Percentiles rank a stretch among this genome's conserved stretches.
These are phyloP conservation scores for Dinocampus coccinellae DNA, from an alignment of 2,888 invertebrate genomes.

Conservation along the genomic window DNA sequence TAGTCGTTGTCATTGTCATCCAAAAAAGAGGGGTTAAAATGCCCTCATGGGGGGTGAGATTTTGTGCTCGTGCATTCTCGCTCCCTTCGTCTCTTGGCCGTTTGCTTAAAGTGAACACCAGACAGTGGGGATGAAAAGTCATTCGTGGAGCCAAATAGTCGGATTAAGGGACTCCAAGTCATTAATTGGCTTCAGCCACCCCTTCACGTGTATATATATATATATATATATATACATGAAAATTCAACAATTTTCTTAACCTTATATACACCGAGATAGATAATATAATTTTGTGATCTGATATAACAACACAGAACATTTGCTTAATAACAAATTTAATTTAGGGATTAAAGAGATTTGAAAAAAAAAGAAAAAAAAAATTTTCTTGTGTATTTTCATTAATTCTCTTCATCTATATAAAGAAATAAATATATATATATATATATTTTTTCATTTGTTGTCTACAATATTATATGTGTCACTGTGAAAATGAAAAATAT, in stretches of 20 bases:
- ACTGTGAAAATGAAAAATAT: too few species aligned
- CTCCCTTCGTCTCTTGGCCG: constrained; percentile 37
- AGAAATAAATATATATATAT: too few species aligned
- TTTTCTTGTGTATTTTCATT: too few species aligned
- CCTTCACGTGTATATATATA: background rate
- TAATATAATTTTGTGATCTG: background rate
- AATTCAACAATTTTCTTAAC: constrained; percentile 8
- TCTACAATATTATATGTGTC: too few species aligned
- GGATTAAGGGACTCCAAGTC: constrained; percentile 64
- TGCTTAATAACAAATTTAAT: background rate
- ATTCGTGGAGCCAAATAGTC: constrained; percentile 65
- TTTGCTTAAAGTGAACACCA: background rate
- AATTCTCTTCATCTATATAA: too few species aligned
- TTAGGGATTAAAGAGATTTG: too few species aligned
- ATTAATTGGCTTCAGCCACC: constrained; percentile 56
- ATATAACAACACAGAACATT: background rate
- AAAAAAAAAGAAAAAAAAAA: too few species aligned
- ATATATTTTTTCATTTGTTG: too few species aligned
- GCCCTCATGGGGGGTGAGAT: constrained; percentile 56
- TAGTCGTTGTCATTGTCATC: constrained; percentile 33
- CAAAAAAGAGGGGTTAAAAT: constrained; percentile 51
- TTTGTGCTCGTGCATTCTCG: constrained; percentile 58
- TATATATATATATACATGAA: constrained; percentile 11
- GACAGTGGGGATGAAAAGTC: constrained; percentile 61
- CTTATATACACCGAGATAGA: constrained; percentile 15